Conservation (phyloP, 64 coral and sea anemone genomes). For the Porites australiensis region DNA sequence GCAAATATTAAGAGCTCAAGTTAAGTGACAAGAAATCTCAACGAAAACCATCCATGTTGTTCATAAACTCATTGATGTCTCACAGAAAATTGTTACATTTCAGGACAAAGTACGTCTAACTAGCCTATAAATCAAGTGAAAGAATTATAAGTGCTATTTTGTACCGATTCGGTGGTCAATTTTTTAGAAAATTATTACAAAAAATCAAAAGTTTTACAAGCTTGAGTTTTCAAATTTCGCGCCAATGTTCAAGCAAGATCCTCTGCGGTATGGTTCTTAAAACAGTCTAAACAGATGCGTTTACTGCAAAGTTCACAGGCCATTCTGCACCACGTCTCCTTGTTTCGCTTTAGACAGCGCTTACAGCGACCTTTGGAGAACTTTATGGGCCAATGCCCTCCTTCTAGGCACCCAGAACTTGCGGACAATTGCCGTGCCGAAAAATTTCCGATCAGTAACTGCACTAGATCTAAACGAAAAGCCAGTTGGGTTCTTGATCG, state of each 20-base stretch:
- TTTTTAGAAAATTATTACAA: background rate
- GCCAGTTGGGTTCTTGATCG: background rate
- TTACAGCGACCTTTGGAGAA: constrained; percentile 22
- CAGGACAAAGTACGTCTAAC: background rate
- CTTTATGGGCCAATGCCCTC: background rate
- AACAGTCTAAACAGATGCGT: constrained; percentile 12
- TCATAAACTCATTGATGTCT: background rate
- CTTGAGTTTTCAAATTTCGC: background rate
- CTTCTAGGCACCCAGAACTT: background rate
- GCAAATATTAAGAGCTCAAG: background rate
- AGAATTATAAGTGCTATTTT: constrained; percentile 1
- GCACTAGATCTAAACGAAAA: constrained; percentile 10
- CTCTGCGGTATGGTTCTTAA: background rate
- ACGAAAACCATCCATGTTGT: background rate
- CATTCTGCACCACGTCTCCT: background rate
- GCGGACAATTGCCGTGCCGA: background rate
- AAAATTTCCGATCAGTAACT: background rate
- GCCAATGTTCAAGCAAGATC: background rate
- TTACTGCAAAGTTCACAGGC: background rate
- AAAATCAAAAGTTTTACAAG: background rate
- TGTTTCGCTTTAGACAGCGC: background rate
- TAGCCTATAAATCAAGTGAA: background rate
- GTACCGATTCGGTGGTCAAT: background rate
- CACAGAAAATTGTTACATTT: background rate
- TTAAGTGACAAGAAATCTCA: background rate